A percentile compares a stretch with the other conserved stretches of the same genome.
These are phyloP conservation scores for Chrysolina haemoptera DNA, from an alignment of 2,888 invertebrate genomes.

Conservation along the genomic window DNA sequence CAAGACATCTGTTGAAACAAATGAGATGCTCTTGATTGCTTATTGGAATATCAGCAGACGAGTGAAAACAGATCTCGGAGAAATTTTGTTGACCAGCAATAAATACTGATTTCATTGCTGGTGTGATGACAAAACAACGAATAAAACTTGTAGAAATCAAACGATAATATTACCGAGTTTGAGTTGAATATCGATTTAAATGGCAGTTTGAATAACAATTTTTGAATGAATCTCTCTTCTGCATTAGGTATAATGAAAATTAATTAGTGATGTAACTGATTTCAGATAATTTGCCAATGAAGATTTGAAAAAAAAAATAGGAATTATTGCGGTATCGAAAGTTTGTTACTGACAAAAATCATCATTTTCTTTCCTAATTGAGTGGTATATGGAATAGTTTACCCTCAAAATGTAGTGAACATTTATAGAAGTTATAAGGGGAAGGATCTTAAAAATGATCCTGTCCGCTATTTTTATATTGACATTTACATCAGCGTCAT, in stretches of 20 bases:
- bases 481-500: too few relatives aligned
- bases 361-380: too few relatives aligned
- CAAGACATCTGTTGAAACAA: slow-evolving; percentile 1
- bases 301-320: background rate
- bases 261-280: background rate
- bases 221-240: background rate
- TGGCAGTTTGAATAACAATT: background rate
- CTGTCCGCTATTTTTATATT: too few relatives aligned
- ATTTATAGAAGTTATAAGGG: too few relatives aligned
- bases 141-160: background rate
- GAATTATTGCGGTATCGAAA: too few relatives aligned
- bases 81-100: background rate
- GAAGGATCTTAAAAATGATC: too few relatives aligned
- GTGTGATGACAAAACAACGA: background rate
- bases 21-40: background rate
- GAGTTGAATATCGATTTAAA: background rate
- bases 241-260: slow-evolving; percentile 6
- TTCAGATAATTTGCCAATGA: background rate
- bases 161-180: background rate
- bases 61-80: slow-evolving; percentile 12
- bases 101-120: background rate
- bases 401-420: too few relatives aligned
- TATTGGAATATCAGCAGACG: background rate
- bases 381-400: too few relatives aligned
- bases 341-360: too few relatives aligned